These are phyloP conservation scores for Doris montereyensis DNA, from an alignment of 2,888 invertebrate species.

Conservation along the genomic window DNA sequence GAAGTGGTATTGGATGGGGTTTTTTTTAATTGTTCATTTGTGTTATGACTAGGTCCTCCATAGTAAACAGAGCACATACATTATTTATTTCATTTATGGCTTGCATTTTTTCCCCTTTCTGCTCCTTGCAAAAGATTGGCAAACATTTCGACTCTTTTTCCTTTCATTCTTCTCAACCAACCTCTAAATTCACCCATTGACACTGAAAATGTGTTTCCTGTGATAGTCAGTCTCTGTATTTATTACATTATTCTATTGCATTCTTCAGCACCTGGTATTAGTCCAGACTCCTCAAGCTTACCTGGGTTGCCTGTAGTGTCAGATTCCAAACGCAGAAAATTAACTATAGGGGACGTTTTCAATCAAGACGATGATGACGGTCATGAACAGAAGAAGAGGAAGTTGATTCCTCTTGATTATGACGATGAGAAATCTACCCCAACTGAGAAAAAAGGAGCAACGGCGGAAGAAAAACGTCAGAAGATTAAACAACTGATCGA, in stretches of 20 bases:
- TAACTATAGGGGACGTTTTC: slow-evolving; percentile 88
- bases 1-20: too few relatives aligned
- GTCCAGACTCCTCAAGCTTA: slow-evolving; percentile 40
- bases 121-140: too few relatives aligned
- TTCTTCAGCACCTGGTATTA: slow-evolving; percentile 34
- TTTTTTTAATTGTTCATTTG: too few relatives aligned
- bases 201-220: background rate
- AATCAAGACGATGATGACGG: slow-evolving; percentile 82
- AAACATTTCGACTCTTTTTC: too few relatives aligned
- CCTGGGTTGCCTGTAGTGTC: slow-evolving; percentile 6
- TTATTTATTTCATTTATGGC: too few relatives aligned
- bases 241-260: background rate
- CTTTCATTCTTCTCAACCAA: too few relatives aligned
- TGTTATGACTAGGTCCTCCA: too few relatives aligned
- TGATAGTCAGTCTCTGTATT: background rate
- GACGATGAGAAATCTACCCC: slow-evolving; percentile 55
- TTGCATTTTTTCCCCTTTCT: too few relatives aligned
- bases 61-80: too few relatives aligned
- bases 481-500: slow-evolving; percentile 98
- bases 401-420: slow-evolving; percentile 75
- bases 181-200: too few relatives aligned
- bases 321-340: slow-evolving; percentile 78
- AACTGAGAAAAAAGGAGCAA: slow-evolving; percentile 59
- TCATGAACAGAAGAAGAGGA: slow-evolving; percentile 79
- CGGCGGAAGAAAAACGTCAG: slow-evolving; percentile 92